These are phyloP conservation scores for Pseudocheirus occidentalis DNA, from an alignment of 2,797 vertebrate genomes.

Conservation along the genomic window DNA sequence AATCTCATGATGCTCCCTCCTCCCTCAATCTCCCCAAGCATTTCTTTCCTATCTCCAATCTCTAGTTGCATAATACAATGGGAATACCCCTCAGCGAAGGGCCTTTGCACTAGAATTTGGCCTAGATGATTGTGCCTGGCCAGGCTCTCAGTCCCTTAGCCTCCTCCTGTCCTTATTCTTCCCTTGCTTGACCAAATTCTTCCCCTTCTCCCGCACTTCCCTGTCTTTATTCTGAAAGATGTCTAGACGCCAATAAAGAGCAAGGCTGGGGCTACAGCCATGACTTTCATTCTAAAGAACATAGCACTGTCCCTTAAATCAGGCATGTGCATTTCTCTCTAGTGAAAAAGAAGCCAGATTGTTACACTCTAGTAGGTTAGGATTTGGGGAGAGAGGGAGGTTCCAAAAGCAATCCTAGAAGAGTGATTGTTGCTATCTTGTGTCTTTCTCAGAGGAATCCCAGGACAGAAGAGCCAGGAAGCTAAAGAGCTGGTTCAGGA, in stretches of 20 bases:
- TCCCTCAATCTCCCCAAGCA: not conserved
- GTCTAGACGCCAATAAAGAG: not conserved
- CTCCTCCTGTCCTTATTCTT: not conserved
- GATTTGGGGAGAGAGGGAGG: not conserved
- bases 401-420: slow-evolving; percentile 8
- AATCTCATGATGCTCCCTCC: not conserved
- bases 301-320: not conserved
- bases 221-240: not conserved
- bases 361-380: not conserved
- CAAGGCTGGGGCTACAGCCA: slow-evolving; percentile 19
- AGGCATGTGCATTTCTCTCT: not conserved
- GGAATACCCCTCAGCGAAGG: not conserved
- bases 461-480: slow-evolving; percentile 83
- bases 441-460: slow-evolving; percentile 75
- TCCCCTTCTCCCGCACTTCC: not conserved
- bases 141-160: not conserved
- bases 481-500: slow-evolving; percentile 78
- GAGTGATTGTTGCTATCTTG: slow-evolving; percentile 10
- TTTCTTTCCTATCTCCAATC: not conserved
- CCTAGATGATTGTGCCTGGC: not conserved
- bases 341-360: not conserved
- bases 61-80: not conserved
- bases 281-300: slow-evolving; percentile 40
- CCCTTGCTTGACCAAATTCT: too few species aligned
- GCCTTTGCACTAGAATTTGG: not conserved